Conservation (phyloP, 2,113 vertebrate genomes). For the Anseranas semipalmata region DNA sequence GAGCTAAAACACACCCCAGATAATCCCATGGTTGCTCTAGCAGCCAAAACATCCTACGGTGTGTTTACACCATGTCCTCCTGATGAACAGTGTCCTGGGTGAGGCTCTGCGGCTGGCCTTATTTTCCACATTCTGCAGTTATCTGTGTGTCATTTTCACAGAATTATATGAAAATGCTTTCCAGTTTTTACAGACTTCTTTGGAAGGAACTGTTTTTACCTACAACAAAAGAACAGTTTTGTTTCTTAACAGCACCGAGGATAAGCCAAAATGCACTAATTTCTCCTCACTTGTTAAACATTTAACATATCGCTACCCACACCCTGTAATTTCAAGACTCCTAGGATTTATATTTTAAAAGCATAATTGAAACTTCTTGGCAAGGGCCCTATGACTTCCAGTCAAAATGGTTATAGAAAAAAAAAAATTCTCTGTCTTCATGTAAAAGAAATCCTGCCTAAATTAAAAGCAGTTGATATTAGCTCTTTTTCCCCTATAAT, state of each 20-base stretch:
- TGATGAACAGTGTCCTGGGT: neutral
- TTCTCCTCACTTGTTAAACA: constrained; percentile 68
- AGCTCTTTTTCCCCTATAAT: constrained; percentile 46
- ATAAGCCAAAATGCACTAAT: constrained; percentile 63
- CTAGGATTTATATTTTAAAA: constrained; percentile 69
- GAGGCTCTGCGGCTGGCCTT: constrained; percentile 20
- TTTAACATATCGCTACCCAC: constrained; percentile 66
- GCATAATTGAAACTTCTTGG: constrained; percentile 65
- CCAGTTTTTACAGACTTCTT: constrained; percentile 22
- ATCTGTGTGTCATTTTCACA: constrained; percentile 13
- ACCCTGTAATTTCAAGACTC: constrained; percentile 67
- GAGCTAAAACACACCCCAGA: constrained; percentile 20
- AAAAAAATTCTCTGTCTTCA: constrained; percentile 34
- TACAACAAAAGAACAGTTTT: constrained; percentile 47
- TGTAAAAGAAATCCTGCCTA: constrained; percentile 29
- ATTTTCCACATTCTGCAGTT: constrained; percentile 13
- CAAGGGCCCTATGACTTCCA: constrained; percentile 33
- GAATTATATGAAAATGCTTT: constrained; percentile 23
- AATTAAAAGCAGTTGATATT: constrained; percentile 67
- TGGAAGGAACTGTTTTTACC: constrained; percentile 32
- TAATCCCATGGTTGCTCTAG: neutral
- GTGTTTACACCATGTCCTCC: constrained; percentile 13
- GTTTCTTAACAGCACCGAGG: constrained; percentile 33
- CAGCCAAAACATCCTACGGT: neutral
- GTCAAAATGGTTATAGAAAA: constrained; percentile 50